Conservation (phyloP, 2,113 vertebrate genomes). For the Prionailurus viverrinus region DNA sequence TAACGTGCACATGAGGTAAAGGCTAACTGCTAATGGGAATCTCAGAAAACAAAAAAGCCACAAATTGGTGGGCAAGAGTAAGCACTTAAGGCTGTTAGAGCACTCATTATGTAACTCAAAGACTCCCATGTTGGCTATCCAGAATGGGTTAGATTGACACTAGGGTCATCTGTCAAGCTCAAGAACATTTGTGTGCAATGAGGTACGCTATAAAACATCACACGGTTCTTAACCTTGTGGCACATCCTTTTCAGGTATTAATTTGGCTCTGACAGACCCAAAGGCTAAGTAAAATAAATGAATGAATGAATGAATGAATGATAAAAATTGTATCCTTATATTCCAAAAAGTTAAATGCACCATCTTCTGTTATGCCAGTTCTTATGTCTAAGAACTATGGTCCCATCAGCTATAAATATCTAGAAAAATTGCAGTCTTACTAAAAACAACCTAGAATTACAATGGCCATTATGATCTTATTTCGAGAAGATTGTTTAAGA, state of each 20-base stretch:
- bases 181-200: background rate
- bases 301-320: background rate
- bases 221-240: background rate
- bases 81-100: background rate
- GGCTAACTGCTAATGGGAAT: background rate
- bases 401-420: background rate
- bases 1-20: background rate
- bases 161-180: background rate
- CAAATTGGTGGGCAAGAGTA: background rate
- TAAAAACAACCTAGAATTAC: background rate
- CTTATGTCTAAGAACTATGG: background rate
- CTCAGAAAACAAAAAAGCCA: background rate
- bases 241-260: background rate
- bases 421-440: background rate
- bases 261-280: background rate
- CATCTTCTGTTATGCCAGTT: background rate
- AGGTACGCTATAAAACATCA: background rate
- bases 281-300: background rate
- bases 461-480: background rate
- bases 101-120: background rate
- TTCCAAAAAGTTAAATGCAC: background rate
- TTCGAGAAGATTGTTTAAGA: background rate
- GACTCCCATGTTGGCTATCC: background rate
- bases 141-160: background rate
- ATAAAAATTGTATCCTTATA: background rate